Base-by-base conservation (phyloP, 2,888 invertebrate species). In the Heteropelma amictum region DNA sequence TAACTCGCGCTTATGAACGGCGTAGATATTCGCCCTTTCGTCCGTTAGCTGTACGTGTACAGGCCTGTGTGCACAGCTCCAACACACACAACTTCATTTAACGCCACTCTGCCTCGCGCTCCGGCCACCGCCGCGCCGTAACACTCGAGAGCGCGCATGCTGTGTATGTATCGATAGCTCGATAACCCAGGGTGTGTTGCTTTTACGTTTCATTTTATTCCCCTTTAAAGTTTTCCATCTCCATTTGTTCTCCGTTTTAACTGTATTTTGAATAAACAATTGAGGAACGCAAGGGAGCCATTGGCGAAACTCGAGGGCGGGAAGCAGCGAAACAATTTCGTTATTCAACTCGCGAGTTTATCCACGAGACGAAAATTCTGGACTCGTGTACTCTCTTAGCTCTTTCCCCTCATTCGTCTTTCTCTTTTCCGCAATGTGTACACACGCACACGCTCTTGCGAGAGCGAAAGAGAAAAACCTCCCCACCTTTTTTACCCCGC, bases 161-260 rank as follows among this genome's bases (percentile, higher is more conserved):
- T 64, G 75, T 63, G 75, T 77, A 65, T 77, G 73, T 73, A 77
- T 79, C 78, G 78, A 78, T 77, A 71, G 72, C 72, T 78, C 75
- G 74, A 78, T 77, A 72, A 72, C 61, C 72, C 58, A 69, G 67
- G 63, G 65, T 65, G 60, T 75, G 63, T 74, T 70, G 68, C 70
- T 61, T 53, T 10, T 49, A 49, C 54, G 60, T 42, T 51, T 61
- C 49, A 49, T 68, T 51, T 14, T 49, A 51, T 58, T 49, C 40
- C n/a, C 28, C 19, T 6, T 12, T 19, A 14, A n/a, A 40, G 38
- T 54, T 65, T 51, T 28, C 14, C 51, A 56, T 42, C 33, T 23
- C 8, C 14, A 30, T 17, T 42, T 35, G 19, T 63, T 40, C 4
- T 30, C 23, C 12, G 30, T 30, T 17, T 58, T 12, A 8, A 38